phyloP scores from a whole-genome alignment of 2,888 invertebrate species.

The Dasysyrphus albostriatus region DNA sequence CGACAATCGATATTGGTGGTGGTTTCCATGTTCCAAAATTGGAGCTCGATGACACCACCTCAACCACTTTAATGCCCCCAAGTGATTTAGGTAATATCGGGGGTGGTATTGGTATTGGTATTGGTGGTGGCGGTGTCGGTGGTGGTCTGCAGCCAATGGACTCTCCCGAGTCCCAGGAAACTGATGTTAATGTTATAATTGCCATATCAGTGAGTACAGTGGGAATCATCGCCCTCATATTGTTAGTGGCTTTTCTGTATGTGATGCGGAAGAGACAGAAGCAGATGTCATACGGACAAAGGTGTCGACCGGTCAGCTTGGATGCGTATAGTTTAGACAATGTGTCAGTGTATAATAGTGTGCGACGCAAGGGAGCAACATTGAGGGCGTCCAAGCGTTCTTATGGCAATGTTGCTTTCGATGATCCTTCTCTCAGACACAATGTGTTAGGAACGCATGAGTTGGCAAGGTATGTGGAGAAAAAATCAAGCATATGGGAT shows the following conservation, averaged over 20 bases:
- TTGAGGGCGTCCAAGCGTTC: conserved; percentile 92
- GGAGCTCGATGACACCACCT: conserved; percentile 42
- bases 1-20: conserved; percentile 61
- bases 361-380: conserved; percentile 91
- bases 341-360: conserved; percentile 91
- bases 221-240: conserved; percentile 90
- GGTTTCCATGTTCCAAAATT: conserved; percentile 64
- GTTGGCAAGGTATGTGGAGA: conserved; percentile 89
- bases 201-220: conserved; percentile 93
- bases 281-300: conserved; percentile 92
- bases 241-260: conserved; percentile 90
- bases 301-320: conserved; percentile 94
- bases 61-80: conserved; percentile 55
- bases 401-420: conserved; percentile 95
- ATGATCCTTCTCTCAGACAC: conserved; percentile 91
- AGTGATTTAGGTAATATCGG: conserved; percentile 24
- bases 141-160: conserved; percentile 66
- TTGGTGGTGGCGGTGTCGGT: conserved; percentile 29
- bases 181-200: conserved; percentile 89
- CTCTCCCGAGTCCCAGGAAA: conserved; percentile 79
- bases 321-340: conserved; percentile 96
- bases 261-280: conserved; percentile 93
- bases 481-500: conserved; percentile 89
- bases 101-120: conserved; percentile 25
- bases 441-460: conserved; percentile 90